Conservation (phyloP, 2,888 invertebrate species). For the Drosophila longiperda region DNA sequence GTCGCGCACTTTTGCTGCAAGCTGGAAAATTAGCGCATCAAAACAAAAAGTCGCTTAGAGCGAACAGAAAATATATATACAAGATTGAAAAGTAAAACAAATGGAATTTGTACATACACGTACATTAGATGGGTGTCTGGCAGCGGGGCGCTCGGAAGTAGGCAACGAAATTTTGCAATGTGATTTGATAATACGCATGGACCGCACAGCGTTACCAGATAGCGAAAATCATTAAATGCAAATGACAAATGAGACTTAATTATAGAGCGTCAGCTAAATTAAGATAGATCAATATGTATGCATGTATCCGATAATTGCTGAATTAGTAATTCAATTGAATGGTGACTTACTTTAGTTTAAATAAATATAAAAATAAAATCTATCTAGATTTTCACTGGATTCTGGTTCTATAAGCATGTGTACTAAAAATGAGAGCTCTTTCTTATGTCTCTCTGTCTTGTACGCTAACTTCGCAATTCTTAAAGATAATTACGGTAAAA, state of each 20-base stretch:
- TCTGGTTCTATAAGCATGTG: not conserved
- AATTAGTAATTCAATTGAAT: not conserved
- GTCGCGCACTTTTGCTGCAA: slow-evolving; percentile 53
- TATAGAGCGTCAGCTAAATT: not conserved
- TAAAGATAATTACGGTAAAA: not conserved
- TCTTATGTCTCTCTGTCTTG: not conserved
- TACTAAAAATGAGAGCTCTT: not conserved
- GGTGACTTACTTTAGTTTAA: not conserved
- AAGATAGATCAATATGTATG: not conserved
- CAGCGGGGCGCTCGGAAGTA: slow-evolving; percentile 59
- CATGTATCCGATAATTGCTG: not conserved
- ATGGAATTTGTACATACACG: slow-evolving; percentile 43
- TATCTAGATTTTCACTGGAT: no score
- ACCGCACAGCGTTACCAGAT: slow-evolving; percentile 39
- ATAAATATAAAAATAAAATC: not conserved
- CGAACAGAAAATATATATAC: slow-evolving; percentile 36
- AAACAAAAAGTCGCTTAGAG: slow-evolving; percentile 65
- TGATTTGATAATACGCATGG: slow-evolving; percentile 30
- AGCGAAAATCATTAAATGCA: not conserved
- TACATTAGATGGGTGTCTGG: slow-evolving; percentile 46
- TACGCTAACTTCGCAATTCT: not conserved
- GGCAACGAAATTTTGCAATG: slow-evolving; percentile 57
- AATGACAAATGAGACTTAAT: slow-evolving; percentile 6
- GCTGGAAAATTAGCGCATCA: slow-evolving; percentile 72
- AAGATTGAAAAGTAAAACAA: slow-evolving; percentile 60